Evolutionary conservation across 1,140 invertebrate genomes (phyloP).

Genomic region (Dendrolimus kikuchii): DNA sequence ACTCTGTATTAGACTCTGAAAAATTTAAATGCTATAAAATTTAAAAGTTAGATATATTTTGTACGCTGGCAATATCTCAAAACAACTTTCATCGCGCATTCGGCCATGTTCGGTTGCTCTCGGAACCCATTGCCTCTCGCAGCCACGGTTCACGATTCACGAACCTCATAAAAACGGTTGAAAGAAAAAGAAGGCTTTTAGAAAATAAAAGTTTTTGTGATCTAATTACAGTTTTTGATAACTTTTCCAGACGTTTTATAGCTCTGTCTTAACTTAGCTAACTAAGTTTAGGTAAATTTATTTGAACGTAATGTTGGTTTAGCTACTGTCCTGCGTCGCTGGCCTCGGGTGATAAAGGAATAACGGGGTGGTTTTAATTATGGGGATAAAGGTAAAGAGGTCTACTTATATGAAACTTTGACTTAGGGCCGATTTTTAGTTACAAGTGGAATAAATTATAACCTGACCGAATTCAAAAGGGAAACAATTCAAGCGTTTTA

Average conservation of each 20-base stretch:
- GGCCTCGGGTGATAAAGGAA: too few relatives aligned
- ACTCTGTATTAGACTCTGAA: too few relatives aligned
- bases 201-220: conserved; percentile 35
- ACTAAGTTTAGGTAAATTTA: background rate
- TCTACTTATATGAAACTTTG: too few relatives aligned
- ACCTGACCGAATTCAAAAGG: too few relatives aligned
- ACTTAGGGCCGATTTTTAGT: too few relatives aligned
- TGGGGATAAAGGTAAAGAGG: too few relatives aligned
- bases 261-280: too few relatives aligned
- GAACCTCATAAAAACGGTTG: conserved; percentile 20
- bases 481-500: too few relatives aligned
- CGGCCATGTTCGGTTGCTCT: conserved; percentile 21
- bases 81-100: conserved; percentile 40
- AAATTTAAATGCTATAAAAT: background rate
- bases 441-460: too few relatives aligned
- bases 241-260: conserved; percentile 3
- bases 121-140: conserved; percentile 8
- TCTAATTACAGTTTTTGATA: conserved; percentile 1
- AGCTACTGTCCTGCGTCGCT: background rate
- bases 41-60: background rate
- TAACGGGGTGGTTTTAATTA: too few relatives aligned
- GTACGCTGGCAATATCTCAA: conserved; percentile 15
- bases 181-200: conserved; percentile 9
- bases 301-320: too few relatives aligned
- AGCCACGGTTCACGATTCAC: conserved; percentile 27